A percentile compares a stretch with the other conserved stretches of the same genome.
phyloP scores from a whole-genome alignment of 2,888 invertebrate species.

The Agrochola macilenta region DNA sequence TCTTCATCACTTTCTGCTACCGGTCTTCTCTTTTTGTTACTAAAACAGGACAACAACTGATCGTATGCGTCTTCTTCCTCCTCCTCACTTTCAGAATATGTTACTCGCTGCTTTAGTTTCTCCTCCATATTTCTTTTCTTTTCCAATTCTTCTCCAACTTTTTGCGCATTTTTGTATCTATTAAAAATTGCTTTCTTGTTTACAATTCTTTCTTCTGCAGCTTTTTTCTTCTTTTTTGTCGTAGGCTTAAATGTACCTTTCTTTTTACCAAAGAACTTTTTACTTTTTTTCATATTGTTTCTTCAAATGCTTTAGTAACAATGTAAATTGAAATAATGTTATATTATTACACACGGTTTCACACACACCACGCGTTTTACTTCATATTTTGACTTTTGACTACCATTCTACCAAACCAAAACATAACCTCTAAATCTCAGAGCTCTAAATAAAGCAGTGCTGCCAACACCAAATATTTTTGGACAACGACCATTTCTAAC shows the following conservation, averaged over 20 bases:
- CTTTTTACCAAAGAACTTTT: constrained; percentile 75
- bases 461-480: background rate
- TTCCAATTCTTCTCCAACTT: constrained; percentile 85
- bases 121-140: constrained; percentile 84
- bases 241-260: constrained; percentile 72
- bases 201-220: constrained; percentile 71
- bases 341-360: background rate
- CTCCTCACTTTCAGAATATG: constrained; percentile 89
- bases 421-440: constrained; percentile 27
- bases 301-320: background rate
- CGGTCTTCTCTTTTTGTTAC: constrained; percentile 67
- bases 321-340: constrained; percentile 8
- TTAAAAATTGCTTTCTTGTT: constrained; percentile 88
- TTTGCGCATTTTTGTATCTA: constrained; percentile 87
- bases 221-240: constrained; percentile 77
- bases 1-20: constrained; percentile 78
- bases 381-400: background rate
- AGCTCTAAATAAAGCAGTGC: background rate
- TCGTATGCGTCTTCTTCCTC: constrained; percentile 88
- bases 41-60: constrained; percentile 89
- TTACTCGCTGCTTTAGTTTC: constrained; percentile 77
- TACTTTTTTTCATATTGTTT: constrained; percentile 78
- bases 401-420: constrained; percentile 7
- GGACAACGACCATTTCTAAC: background rate
- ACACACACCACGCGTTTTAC: background rate